These are phyloP conservation scores for Ornithoptera priamus DNA, from an alignment of 2,888 invertebrate genomes.

Conservation along the genomic window DNA sequence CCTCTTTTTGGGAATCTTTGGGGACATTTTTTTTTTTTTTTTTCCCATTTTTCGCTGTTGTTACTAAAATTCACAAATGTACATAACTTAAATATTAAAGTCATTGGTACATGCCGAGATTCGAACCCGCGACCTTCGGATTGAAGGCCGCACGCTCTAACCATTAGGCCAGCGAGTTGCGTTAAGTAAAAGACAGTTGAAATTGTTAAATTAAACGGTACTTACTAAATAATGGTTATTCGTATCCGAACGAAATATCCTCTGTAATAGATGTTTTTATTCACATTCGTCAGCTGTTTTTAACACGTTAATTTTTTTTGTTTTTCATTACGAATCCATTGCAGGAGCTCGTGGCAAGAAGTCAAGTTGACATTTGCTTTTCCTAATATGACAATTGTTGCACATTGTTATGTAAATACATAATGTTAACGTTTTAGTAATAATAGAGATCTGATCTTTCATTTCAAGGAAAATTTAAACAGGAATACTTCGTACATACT, in stretches of 20 bases:
- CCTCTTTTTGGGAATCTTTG: too few species aligned
- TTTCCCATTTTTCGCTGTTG: too few species aligned
- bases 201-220: slow-evolving; percentile 6
- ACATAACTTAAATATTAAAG: too few species aligned
- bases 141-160: too few species aligned
- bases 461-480: neutral
- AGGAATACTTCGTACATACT: neutral
- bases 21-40: too few species aligned
- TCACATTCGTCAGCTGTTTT: neutral
- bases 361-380: slow-evolving; percentile 12
- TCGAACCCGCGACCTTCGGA: too few species aligned
- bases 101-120: too few species aligned
- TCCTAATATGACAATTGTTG: slow-evolving; percentile 17
- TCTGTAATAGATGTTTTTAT: slow-evolving; percentile 7
- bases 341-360: slow-evolving; percentile 3
- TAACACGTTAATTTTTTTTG: neutral
- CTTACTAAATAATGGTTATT: neutral
- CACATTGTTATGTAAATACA: slow-evolving; percentile 14
- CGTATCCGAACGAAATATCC: slow-evolving; percentile 5
- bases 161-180: too few species aligned
- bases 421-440: slow-evolving; percentile 23
- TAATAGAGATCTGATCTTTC: slow-evolving; percentile 1
- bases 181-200: too few species aligned
- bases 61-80: too few species aligned
- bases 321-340: slow-evolving; percentile 7